Percentiles rank a stretch among this genome's conserved stretches.
Evolutionary conservation across 1,140 invertebrate species (phyloP).

Genomic region (Teleopsis dalmanni): DNA sequence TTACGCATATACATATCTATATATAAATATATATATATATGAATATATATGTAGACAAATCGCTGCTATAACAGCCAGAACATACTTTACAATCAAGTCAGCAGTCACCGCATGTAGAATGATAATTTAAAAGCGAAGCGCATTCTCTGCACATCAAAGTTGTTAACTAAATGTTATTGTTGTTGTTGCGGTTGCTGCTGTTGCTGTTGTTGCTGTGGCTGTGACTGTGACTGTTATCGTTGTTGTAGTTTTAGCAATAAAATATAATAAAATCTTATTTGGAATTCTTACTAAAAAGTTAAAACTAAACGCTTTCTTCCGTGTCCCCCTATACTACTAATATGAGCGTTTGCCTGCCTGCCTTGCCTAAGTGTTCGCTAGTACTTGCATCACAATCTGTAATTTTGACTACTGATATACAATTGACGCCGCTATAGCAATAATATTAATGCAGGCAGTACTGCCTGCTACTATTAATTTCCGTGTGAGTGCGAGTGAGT

Average conservation of each 20-base stretch:
- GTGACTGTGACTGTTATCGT: too few species aligned
- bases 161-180: conserved; percentile 2
- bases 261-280: too few species aligned
- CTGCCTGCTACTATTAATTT: too few species aligned
- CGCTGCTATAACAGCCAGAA: conserved; percentile 4
- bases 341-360: not conserved
- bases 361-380: not conserved
- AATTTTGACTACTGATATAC: too few species aligned
- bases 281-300: too few species aligned
- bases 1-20: not conserved
- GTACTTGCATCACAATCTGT: not conserved
- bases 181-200: not conserved
- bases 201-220: not conserved
- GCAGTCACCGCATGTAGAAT: not conserved
- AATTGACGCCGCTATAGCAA: too few species aligned
- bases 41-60: not conserved
- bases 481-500: too few species aligned
- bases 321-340: too few species aligned
- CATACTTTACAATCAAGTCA: conserved; percentile 3
- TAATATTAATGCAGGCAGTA: too few species aligned
- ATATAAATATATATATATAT: not conserved
- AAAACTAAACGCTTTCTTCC: too few species aligned
- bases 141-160: conserved; percentile 2
- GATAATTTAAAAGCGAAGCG: conserved; percentile 6
- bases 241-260: too few species aligned